Conservation (phyloP, 1,140 invertebrate species). For the Trachymyrmex cornetzi region DNA sequence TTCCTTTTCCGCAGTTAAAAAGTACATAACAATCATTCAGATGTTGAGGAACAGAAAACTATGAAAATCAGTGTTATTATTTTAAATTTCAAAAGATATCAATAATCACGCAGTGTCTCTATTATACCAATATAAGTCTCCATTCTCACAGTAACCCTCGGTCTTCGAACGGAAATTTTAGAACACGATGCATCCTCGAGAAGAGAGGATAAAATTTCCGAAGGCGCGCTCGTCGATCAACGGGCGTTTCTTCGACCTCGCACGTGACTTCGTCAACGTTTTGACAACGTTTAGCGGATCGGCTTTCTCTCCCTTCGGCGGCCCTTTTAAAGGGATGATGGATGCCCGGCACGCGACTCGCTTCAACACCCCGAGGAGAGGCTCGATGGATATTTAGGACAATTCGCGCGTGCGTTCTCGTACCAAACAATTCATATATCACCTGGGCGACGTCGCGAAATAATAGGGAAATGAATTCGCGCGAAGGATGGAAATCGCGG, state of each 20-base stretch:
- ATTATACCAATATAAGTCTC: not conserved
- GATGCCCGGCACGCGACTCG: slow-evolving; percentile 85
- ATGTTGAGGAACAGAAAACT: too few relatives aligned
- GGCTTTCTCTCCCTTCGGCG: slow-evolving; percentile 73
- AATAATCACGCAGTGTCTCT: not conserved
- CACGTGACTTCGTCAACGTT: slow-evolving; percentile 83
- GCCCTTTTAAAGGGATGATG: slow-evolving; percentile 85
- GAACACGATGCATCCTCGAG: not conserved
- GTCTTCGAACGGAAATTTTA: slow-evolving; percentile 7
- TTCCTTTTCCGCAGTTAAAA: too few relatives aligned
- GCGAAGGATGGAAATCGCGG: slow-evolving; percentile 82
- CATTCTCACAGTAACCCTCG: not conserved
- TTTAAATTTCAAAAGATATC: not conserved
- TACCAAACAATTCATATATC: slow-evolving; percentile 87
- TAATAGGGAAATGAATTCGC: slow-evolving; percentile 87
- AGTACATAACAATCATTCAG: too few relatives aligned
- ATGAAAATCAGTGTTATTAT: not conserved
- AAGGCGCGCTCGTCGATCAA: slow-evolving; percentile 76
- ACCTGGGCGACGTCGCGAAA: slow-evolving; percentile 84
- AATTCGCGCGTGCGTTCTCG: slow-evolving; percentile 77
- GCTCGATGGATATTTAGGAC: slow-evolving; percentile 76
- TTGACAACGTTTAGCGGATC: slow-evolving; percentile 78
- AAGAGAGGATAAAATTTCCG: slow-evolving; percentile 33
- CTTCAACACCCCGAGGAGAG: slow-evolving; percentile 80
- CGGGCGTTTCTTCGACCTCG: slow-evolving; percentile 60